Evolutionary conservation across 1,140 invertebrate genomes (phyloP).

Genomic region (Diorhabda sublineata): DNA sequence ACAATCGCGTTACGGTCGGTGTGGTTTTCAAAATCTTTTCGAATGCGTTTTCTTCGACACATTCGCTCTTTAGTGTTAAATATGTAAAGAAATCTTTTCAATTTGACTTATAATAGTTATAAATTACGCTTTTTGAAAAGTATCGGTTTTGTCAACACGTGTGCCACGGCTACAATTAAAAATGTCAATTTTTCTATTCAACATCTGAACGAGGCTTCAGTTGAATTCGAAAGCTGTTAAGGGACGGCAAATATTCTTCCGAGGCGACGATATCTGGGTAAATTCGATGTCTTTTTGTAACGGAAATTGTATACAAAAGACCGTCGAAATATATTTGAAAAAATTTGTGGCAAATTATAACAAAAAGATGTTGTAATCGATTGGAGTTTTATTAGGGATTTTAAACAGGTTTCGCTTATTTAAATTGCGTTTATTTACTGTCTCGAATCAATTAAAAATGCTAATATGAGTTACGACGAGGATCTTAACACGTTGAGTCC

Average conservation of each 20-base stretch:
- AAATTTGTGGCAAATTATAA: too few relatives aligned
- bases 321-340: not conserved
- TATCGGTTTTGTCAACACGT: conserved; percentile 38
- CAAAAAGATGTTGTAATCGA: too few relatives aligned
- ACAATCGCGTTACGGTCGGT: conserved; percentile 27
- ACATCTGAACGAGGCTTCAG: conserved; percentile 12
- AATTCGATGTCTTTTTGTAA: conserved; percentile 14
- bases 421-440: too few relatives aligned
- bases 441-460: too few relatives aligned
- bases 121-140: conserved; percentile 32
- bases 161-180: conserved; percentile 30
- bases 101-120: conserved; percentile 29
- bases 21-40: conserved; percentile 35
- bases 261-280: conserved; percentile 13
- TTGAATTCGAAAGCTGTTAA: conserved; percentile 15
- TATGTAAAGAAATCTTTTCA: conserved; percentile 34
- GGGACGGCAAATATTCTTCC: conserved; percentile 19
- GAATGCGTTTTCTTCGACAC: conserved; percentile 30
- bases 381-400: too few relatives aligned
- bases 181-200: conserved; percentile 18
- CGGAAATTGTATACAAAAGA: conserved; percentile 2
- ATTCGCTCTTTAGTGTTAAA: conserved; percentile 27
- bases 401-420: too few relatives aligned
- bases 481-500: too few relatives aligned
- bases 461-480: too few relatives aligned